These are phyloP conservation scores for Mimachlamys varia DNA, from an alignment of 2,888 invertebrate genomes.

Conservation along the genomic window DNA sequence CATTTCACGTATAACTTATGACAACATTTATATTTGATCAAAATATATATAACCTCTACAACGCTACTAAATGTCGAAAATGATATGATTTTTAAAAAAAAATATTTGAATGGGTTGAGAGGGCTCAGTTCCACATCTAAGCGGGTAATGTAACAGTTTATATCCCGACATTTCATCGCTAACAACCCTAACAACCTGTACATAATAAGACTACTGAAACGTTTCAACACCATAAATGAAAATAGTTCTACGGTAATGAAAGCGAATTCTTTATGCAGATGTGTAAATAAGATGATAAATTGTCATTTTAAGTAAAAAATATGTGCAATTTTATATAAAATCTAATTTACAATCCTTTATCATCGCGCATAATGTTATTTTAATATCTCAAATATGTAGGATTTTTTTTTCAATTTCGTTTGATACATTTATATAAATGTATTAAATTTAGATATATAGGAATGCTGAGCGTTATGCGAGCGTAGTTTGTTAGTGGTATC, in stretches of 20 bases:
- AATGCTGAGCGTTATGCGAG: neutral
- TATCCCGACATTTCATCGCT: neutral
- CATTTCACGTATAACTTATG: neutral
- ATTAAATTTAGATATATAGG: neutral
- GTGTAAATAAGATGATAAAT: constrained; percentile 21
- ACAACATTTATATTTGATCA: neutral
- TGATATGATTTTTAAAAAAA: neutral
- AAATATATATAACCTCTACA: neutral
- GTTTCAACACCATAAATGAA: constrained; percentile 2
- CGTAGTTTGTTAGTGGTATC: neutral
- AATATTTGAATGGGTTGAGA: neutral
- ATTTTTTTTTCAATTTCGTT: neutral
- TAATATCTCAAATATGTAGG: neutral
- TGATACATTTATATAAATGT: neutral
- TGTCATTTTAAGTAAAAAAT: neutral
- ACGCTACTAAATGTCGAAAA: neutral
- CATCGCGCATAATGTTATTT: neutral
- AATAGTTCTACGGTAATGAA: neutral
- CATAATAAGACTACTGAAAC: neutral
- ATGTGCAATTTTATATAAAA: neutral
- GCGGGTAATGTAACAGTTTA: neutral
- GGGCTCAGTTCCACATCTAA: neutral
- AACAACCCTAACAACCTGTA: neutral
- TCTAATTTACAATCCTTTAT: neutral
- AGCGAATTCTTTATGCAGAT: neutral